phyloP scores from a whole-genome alignment of 1,140 invertebrate species.

The Watersipora subatra region DNA sequence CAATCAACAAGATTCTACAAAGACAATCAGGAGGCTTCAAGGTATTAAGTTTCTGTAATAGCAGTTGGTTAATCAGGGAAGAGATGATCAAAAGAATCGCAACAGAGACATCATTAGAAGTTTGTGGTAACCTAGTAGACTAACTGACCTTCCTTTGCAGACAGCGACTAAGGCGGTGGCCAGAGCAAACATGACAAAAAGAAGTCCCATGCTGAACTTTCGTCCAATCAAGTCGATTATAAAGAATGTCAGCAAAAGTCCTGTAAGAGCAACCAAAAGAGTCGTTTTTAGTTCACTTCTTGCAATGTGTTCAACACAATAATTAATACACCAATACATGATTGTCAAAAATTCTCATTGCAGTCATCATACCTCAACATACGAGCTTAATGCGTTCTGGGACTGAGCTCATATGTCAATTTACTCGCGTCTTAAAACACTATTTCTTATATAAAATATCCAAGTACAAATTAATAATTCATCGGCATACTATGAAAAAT shows the following conservation, averaged over 20 bases:
- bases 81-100: not conserved
- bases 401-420: too few species aligned
- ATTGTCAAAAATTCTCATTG: too few species aligned
- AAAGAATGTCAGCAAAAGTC: conserved; percentile 79
- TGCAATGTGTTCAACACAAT: too few species aligned
- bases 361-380: too few species aligned
- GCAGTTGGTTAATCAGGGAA: not conserved
- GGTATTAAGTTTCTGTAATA: not conserved
- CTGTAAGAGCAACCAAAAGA: conserved; percentile 47
- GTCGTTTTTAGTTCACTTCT: too few species aligned
- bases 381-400: too few species aligned
- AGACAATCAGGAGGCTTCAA: not conserved
- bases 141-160: conserved; percentile 57
- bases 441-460: too few species aligned
- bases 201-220: conserved; percentile 84
- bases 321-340: too few species aligned
- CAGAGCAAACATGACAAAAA: conserved; percentile 71
- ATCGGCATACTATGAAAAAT: too few species aligned
- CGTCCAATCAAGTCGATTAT: conserved; percentile 78
- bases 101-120: not conserved
- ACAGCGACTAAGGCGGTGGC: conserved; percentile 67
- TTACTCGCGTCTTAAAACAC: too few species aligned
- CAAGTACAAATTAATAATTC: too few species aligned
- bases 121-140: not conserved
- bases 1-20: conserved; percentile 58